These are phyloP conservation scores for Hermaeophaga mercurialis DNA, from an alignment of 2,888 invertebrate species.

Conservation along the genomic window DNA sequence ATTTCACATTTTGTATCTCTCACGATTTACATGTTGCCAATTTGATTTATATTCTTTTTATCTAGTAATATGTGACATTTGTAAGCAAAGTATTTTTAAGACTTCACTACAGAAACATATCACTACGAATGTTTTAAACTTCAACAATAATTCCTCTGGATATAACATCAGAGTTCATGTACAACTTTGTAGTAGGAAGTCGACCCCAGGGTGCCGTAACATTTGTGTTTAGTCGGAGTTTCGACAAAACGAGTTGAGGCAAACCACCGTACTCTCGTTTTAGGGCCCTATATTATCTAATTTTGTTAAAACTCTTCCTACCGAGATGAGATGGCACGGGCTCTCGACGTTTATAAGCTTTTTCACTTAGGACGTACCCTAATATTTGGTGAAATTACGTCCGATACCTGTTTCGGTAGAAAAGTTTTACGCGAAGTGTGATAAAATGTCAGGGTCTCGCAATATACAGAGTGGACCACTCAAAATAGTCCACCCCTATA, in stretches of 20 bases:
- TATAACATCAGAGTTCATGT: conserved; percentile 6
- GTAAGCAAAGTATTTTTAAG: too few relatives aligned
- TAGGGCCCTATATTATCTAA: conserved; percentile 10
- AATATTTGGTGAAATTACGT: not conserved
- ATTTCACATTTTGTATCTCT: too few relatives aligned
- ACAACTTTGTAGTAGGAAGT: conserved; percentile 9
- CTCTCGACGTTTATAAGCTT: conserved; percentile 2
- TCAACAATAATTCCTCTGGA: not conserved
- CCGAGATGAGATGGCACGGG: not conserved
- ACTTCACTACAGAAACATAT: too few relatives aligned
- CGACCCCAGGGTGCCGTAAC: conserved; percentile 11
- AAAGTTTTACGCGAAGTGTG: too few relatives aligned
- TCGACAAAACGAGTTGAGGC: conserved; percentile 6
- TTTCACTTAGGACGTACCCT: conserved; percentile 10
- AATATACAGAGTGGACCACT: too few relatives aligned
- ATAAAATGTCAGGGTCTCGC: too few relatives aligned
- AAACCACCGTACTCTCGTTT: conserved; percentile 9
- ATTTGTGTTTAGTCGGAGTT: conserved; percentile 6
- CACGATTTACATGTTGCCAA: too few relatives aligned
- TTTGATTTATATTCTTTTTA: too few relatives aligned
- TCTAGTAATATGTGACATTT: too few relatives aligned
- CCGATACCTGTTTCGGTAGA: too few relatives aligned
- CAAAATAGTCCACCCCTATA: too few relatives aligned
- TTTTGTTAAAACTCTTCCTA: conserved; percentile 11
- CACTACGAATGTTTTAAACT: not conserved